Evolutionary conservation across 2,888 invertebrate species (phyloP).

Genomic region (Eristalinus aeneus): DNA sequence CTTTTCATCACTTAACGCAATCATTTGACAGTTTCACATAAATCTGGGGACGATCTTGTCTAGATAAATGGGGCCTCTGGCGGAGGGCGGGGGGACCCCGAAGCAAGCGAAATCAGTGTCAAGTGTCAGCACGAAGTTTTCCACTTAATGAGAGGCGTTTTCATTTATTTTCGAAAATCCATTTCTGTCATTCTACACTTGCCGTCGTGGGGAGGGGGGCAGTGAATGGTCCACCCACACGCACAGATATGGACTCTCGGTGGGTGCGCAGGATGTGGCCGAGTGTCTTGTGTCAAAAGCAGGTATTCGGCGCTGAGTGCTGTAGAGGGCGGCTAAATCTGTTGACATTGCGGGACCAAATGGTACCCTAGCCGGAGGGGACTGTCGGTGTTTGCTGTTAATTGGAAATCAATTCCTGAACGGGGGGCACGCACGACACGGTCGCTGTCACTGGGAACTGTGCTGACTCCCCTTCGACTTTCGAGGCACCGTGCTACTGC

Average conservation of each 20-base stretch:
- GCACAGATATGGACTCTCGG: neutral
- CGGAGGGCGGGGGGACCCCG: neutral
- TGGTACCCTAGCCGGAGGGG: neutral
- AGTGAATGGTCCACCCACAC: neutral
- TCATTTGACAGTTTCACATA: slow-evolving; percentile 64
- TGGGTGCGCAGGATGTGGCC: neutral
- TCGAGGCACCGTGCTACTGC: too few relatives aligned
- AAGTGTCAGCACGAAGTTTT: slow-evolving; percentile 65
- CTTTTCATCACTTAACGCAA: slow-evolving; percentile 50
- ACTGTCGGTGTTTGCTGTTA: neutral
- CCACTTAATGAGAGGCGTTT: slow-evolving; percentile 57
- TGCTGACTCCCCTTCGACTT: too few relatives aligned
- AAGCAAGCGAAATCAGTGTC: slow-evolving; percentile 36
- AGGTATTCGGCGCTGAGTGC: slow-evolving; percentile 18
- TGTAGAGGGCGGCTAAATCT: slow-evolving; percentile 16
- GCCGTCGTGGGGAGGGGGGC: slow-evolving; percentile 4
- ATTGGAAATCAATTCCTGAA: too few relatives aligned
- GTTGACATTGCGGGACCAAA: neutral
- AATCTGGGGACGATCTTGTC: slow-evolving; percentile 29
- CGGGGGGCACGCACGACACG: too few relatives aligned
- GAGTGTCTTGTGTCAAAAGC: slow-evolving; percentile 38
- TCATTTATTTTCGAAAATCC: slow-evolving; percentile 25
- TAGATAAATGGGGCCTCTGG: slow-evolving; percentile 63
- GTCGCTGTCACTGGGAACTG: too few relatives aligned
- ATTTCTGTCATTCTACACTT: slow-evolving; percentile 32